These are phyloP conservation scores for Macroteleia sp. DNA, from an alignment of 2,888 invertebrate genomes.

Conservation along the genomic window DNA sequence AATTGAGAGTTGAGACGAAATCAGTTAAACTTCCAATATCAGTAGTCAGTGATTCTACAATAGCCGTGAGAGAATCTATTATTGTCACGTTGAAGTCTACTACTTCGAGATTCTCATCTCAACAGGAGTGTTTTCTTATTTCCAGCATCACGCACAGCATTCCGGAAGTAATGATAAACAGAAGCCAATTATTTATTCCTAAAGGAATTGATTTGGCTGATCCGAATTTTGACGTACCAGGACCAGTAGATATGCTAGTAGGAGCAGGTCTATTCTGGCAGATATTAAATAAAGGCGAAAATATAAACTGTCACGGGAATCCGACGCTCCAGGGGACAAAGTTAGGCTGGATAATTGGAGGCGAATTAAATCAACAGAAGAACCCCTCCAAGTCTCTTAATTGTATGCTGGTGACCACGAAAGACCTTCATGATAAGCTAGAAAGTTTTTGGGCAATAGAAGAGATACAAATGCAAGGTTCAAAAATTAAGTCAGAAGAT, in stretches of 20 bases:
- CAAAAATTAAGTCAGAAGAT: not conserved
- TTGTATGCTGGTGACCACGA: not conserved
- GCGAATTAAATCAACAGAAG: not conserved
- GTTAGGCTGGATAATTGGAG: constrained; percentile 3
- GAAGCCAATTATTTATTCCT: not conserved
- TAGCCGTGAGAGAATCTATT: not conserved
- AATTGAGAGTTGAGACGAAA: not conserved
- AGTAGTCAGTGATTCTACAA: not conserved
- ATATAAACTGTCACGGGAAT: not conserved
- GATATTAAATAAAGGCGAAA: not conserved
- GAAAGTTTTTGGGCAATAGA: constrained; percentile 3
- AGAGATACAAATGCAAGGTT: not conserved
- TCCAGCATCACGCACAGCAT: not conserved
- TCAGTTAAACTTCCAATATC: not conserved
- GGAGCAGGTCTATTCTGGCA: constrained; percentile 15
- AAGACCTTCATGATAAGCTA: not conserved
- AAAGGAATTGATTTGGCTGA: not conserved
- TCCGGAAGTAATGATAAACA: not conserved
- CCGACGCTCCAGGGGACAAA: not conserved
- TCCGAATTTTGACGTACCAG: not conserved
- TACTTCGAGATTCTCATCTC: not conserved
- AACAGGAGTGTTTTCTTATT: constrained; percentile 6
- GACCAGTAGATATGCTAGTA: constrained; percentile 1
- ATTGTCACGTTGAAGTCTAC: not conserved
- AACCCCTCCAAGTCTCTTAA: not conserved